Percentiles rank a stretch among this genome's conserved stretches.
Conservation (phyloP, 2,888 invertebrate species). For the Eupithecia vulgata region DNA sequence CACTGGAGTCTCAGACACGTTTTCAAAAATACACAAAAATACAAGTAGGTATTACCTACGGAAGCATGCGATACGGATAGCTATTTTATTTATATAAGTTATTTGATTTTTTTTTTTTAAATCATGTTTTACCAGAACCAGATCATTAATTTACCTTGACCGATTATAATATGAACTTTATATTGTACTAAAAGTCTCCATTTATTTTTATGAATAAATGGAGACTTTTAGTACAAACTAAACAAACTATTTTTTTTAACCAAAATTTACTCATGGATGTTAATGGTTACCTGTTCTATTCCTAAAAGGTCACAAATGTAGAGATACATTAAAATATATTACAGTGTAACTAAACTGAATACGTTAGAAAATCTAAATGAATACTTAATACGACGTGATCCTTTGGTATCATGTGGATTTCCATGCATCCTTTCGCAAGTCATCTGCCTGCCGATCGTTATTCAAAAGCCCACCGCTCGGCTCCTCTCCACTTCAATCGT, state of each 20-base stretch:
- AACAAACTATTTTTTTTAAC: too few species aligned
- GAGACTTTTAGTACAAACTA: too few species aligned
- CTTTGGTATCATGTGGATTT: constrained; percentile 1
- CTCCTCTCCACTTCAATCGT: constrained; percentile 5
- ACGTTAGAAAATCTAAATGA: background rate
- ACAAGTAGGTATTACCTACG: background rate
- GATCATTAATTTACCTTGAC: background rate
- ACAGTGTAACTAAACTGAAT: background rate
- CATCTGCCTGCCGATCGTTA: constrained; percentile 1
- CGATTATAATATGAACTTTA: background rate
- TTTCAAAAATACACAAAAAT: background rate
- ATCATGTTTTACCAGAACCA: too few species aligned
- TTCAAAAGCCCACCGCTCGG: constrained; percentile 7
- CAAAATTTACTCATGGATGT: too few species aligned
- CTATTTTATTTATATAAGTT: background rate
- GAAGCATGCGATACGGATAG: background rate
- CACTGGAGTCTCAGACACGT: background rate
- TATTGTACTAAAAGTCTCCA: too few species aligned
- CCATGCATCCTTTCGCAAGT: constrained; percentile 6
- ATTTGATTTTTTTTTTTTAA: background rate
- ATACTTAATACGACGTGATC: background rate
- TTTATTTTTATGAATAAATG: too few species aligned
- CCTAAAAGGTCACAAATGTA: too few species aligned
- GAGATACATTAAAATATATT: too few species aligned
- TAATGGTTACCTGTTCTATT: too few species aligned